phyloP scores from a whole-genome alignment of 1,140 invertebrate genomes.

The Drosophila erecta region DNA sequence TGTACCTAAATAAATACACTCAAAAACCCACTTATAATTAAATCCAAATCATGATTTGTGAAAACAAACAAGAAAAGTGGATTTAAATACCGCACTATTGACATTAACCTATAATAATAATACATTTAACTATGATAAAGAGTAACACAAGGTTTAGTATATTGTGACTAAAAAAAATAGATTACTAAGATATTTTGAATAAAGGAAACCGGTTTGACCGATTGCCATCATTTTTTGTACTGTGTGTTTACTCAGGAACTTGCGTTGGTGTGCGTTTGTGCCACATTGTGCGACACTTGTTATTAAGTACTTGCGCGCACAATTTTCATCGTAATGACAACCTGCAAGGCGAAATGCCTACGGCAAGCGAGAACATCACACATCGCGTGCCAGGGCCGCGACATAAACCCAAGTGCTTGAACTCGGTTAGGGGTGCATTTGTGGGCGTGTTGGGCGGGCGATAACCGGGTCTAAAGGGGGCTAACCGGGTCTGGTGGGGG shows the following conservation, averaged over 20 bases:
- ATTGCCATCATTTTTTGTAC: not conserved
- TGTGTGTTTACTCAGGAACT: conserved; percentile 1
- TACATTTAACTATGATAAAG: too few relatives aligned
- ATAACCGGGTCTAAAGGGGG: not conserved
- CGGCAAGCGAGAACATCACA: conserved; percentile 65
- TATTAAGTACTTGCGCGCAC: conserved; percentile 79
- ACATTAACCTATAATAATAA: too few relatives aligned
- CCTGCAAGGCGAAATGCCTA: conserved; percentile 78
- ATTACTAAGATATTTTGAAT: too few relatives aligned
- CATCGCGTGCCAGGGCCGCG: conserved; percentile 76
- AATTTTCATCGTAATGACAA: conserved; percentile 81
- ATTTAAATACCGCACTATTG: not conserved
- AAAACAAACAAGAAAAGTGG: too few relatives aligned
- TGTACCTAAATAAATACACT: conserved; percentile 6
- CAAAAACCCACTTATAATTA: not conserved
- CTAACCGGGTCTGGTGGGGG: not conserved
- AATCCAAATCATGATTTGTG: too few relatives aligned
- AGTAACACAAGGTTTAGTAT: too few relatives aligned
- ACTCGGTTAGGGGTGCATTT: conserved; percentile 50
- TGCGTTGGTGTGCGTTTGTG: conserved; percentile 36
- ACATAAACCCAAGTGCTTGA: conserved; percentile 71
- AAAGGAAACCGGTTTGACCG: not conserved
- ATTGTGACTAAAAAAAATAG: too few relatives aligned
- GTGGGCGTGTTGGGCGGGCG: conserved; percentile 5
- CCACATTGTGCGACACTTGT: conserved; percentile 79